Evolutionary conservation across 2,797 vertebrate genomes (phyloP), one percentile per base, ranked within the genome.

Genomic region (Champsocephalus gunnari): DNA sequence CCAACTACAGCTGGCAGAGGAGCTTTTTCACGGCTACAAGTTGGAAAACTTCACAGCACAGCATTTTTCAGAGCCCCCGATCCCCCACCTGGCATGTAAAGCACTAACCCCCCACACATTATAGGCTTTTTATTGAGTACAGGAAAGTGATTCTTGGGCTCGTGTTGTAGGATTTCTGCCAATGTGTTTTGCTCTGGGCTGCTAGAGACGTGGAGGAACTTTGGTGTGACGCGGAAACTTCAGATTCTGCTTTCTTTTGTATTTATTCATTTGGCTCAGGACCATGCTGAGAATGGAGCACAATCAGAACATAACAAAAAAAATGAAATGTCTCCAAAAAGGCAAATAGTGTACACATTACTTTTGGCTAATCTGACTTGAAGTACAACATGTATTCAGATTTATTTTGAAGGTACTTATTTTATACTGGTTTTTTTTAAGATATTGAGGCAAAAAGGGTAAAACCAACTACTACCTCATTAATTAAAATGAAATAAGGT

Each of bases 1-100:
- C 75, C 90, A 94, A 93, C 91, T 83, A 66, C 75, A 87, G 72
- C 87, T 91, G 89, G 84, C 82, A 88, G 77, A 79, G 69, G 69
- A 73, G 64, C 55, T 76, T 83, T 86, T 83, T 85, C 59, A 81
- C 50, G 38, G 51, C 62, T 66, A 74, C 61, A 61, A 74, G 81
- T 85, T 70, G 53, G 69, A 72, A 87, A 87, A 91, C 61, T 57
- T 81, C 63, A 80, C 68, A 87, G 81, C 78, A 13, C 80, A 82
- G 90, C 85, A 80, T 34, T 87, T 89, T 87, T 88, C 60, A 68
- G 56, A 71, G 44, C 58, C 32, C 47, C 60, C 21, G 11, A 44
- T 43, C 59, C 12, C 73, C 74, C 77, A 88, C 73, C 82, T 88
- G 79, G 66, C 73, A 83, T 59, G 63, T 60, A 57, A 59, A 75